Evolutionary conservation across 2,113 vertebrate genomes (phyloP).

Genomic region (Caranx melampygus): DNA sequence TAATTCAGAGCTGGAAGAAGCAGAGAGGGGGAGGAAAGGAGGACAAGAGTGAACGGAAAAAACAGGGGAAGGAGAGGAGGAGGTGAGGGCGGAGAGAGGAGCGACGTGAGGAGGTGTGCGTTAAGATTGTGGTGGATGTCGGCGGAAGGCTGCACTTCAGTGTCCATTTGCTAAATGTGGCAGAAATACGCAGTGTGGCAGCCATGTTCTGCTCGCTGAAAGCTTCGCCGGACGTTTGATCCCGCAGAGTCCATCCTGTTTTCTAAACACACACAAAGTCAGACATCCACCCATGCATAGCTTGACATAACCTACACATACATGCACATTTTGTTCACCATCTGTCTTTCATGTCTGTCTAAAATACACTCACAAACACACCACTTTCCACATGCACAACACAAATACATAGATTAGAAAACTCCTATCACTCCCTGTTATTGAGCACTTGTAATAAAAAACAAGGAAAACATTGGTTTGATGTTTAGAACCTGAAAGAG

Average conservation of each 20-base stretch:
- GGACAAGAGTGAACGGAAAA: slow-evolving; percentile 40
- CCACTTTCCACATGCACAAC: not conserved
- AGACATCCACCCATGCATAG: not conserved
- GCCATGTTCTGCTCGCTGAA: slow-evolving; percentile 72
- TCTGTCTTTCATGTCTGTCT: not conserved
- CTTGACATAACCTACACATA: slow-evolving; percentile 18
- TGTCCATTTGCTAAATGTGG: slow-evolving; percentile 84
- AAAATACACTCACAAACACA: not conserved
- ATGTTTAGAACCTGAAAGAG: too few relatives aligned
- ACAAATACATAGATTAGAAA: too few relatives aligned
- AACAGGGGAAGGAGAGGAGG: slow-evolving; percentile 47
- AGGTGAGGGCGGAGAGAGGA: slow-evolving; percentile 42
- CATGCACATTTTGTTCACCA: not conserved
- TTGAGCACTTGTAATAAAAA: not conserved
- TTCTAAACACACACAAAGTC: not conserved
- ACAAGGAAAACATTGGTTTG: not conserved
- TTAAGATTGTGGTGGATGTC: slow-evolving; percentile 44
- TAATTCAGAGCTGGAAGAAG: slow-evolving; percentile 85
- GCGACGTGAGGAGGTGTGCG: slow-evolving; percentile 20
- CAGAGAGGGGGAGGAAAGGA: slow-evolving; percentile 45
- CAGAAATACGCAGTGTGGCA: slow-evolving; percentile 74
- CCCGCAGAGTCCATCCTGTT: slow-evolving; percentile 58
- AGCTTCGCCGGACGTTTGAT: slow-evolving; percentile 63
- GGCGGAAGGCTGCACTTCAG: slow-evolving; percentile 58
- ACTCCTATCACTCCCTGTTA: not conserved